Evolutionary conservation across 2,113 vertebrate genomes (phyloP).

Genomic region (Phylloscopus trochiloides): DNA sequence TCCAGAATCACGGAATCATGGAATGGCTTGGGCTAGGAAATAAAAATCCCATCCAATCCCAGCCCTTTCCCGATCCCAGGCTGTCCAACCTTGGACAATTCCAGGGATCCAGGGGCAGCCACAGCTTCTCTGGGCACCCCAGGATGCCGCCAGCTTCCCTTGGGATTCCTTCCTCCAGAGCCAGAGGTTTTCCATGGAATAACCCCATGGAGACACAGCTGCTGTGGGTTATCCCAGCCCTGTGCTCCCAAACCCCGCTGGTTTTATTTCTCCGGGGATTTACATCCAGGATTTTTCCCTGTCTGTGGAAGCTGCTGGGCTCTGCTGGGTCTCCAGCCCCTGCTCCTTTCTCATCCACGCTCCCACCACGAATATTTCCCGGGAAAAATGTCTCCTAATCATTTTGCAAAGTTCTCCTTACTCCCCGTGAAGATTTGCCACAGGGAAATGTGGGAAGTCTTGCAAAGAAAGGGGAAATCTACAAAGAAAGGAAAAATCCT

Average conservation of each 20-base stretch:
- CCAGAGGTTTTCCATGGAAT: neutral
- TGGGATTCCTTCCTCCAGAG: neutral
- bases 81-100: neutral
- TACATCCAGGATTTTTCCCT: rapidly evolving
- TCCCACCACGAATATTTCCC: neutral
- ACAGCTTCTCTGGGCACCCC: no score
- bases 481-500: neutral
- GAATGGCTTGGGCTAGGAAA: neutral
- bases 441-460: neutral
- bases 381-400: neutral
- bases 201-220: neutral
- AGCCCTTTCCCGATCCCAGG: neutral
- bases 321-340: neutral
- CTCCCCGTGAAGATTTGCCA: neutral
- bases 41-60: neutral
- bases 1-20: neutral
- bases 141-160: no score
- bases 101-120: neutral
- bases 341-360: neutral
- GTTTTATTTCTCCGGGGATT: neutral
- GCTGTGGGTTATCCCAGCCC: neutral
- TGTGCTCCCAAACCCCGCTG: neutral
- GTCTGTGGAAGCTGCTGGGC: neutral
- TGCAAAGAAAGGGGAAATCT: neutral
- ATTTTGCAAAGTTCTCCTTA: neutral